Conservation (phyloP, 1,140 invertebrate genomes). For the Diorhabda elongata region DNA sequence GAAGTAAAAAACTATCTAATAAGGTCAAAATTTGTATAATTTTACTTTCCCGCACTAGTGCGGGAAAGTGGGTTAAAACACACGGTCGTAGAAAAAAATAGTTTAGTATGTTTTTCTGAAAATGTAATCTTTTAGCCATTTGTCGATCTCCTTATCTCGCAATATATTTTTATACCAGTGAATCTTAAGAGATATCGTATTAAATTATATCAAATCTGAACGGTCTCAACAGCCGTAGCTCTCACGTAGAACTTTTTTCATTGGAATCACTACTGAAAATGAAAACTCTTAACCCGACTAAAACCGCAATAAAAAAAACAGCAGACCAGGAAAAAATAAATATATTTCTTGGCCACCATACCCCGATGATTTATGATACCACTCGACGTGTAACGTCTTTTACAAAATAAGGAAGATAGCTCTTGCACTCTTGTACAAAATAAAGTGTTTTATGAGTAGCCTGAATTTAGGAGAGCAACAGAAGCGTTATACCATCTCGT, state of each 20-base stretch:
- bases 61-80: too few relatives aligned
- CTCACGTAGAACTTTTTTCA: not conserved
- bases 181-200: too few relatives aligned
- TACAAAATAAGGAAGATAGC: slow-evolving; percentile 13
- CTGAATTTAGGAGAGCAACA: slow-evolving; percentile 12
- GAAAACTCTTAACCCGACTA: slow-evolving; percentile 1
- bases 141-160: too few relatives aligned
- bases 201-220: not conserved
- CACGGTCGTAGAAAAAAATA: too few relatives aligned
- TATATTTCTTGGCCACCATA: slow-evolving; percentile 7
- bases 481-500: slow-evolving; percentile 1
- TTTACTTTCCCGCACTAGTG: too few relatives aligned
- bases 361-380: not conserved
- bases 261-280: not conserved
- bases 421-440: slow-evolving; percentile 4
- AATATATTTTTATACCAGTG: too few relatives aligned
- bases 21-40: too few relatives aligned
- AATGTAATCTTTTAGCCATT: too few relatives aligned
- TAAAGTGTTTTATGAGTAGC: slow-evolving; percentile 15
- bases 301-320: slow-evolving; percentile 4
- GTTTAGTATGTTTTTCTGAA: too few relatives aligned
- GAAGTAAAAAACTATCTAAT: too few relatives aligned
- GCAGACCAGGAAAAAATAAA: slow-evolving; percentile 5
- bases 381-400: slow-evolving; percentile 10
- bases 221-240: not conserved